These are phyloP conservation scores for Piprites chloris DNA, from an alignment of 2,113 vertebrate species.

Conservation along the genomic window DNA sequence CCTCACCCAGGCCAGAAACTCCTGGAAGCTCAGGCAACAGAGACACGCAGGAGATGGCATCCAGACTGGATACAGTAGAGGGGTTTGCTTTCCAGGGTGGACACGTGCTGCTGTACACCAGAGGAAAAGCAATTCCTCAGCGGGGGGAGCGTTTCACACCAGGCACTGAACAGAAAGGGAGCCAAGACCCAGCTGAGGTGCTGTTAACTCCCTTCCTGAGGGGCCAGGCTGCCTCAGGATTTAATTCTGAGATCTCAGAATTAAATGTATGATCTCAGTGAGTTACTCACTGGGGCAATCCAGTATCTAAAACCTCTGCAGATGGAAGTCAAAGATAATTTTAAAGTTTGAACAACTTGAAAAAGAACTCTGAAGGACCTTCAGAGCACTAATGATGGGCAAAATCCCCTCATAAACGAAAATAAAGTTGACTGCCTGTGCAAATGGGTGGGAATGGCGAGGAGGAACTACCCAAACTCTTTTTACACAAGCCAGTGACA, in stretches of 20 bases:
- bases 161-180: neutral
- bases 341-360: neutral
- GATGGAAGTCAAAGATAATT: neutral
- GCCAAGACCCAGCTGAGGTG: neutral
- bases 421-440: neutral
- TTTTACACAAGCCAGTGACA: neutral
- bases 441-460: neutral
- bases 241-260: neutral
- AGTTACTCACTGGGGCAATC: neutral
- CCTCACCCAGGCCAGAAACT: neutral
- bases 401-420: neutral
- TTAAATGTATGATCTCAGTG: neutral
- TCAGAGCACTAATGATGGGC: neutral
- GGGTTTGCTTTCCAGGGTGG: neutral
- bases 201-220: neutral
- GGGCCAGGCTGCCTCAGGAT: neutral
- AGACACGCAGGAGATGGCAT: rapidly evolving
- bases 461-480: neutral
- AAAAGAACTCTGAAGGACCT: neutral
- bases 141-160: neutral
- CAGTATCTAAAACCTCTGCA: neutral
- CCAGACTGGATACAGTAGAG: neutral
- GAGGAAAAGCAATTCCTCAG: neutral
- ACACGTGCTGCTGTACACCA: neutral
- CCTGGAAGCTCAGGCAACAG: neutral